Evolutionary conservation across 2,888 invertebrate species (phyloP).

Genomic region (Phlogophora meticulosa): DNA sequence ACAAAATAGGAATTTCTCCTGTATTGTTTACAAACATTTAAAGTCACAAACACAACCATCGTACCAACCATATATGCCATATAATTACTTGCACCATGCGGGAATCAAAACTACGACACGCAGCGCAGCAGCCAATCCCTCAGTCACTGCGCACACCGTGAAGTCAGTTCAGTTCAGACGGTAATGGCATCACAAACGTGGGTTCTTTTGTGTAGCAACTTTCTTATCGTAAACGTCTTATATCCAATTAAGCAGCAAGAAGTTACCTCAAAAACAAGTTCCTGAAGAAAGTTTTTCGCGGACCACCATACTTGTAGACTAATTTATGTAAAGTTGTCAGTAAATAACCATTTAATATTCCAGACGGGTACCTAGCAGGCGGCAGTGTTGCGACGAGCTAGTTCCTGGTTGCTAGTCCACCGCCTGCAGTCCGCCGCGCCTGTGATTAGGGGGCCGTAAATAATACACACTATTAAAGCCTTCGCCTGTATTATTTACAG

Average conservation of each 20-base stretch:
- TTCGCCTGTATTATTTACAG: constrained; percentile 84
- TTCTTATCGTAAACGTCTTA: background rate
- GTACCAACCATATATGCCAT: too few relatives aligned
- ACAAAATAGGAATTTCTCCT: too few relatives aligned
- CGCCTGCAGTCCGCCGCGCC: constrained; percentile 62
- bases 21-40: too few relatives aligned
- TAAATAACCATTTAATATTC: constrained; percentile 84
- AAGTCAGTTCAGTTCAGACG: background rate
- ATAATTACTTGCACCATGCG: too few relatives aligned
- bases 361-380: constrained; percentile 77
- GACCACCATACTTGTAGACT: constrained; percentile 49
- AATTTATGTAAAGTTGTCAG: constrained; percentile 74
- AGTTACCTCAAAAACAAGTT: constrained; percentile 28
- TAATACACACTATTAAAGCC: constrained; percentile 85
- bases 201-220: background rate
- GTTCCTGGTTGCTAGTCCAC: constrained; percentile 65
- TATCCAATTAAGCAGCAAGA: constrained; percentile 9
- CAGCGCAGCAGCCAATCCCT: too few relatives aligned
- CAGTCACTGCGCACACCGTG: too few relatives aligned
- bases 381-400: constrained; percentile 65
- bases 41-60: too few relatives aligned
- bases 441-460: constrained; percentile 88
- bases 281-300: constrained; percentile 45
- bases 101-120: too few relatives aligned
- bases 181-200: background rate